phyloP scores from a whole-genome alignment of 2,888 invertebrate genomes.

The Drosophila nr. perissopoda region DNA sequence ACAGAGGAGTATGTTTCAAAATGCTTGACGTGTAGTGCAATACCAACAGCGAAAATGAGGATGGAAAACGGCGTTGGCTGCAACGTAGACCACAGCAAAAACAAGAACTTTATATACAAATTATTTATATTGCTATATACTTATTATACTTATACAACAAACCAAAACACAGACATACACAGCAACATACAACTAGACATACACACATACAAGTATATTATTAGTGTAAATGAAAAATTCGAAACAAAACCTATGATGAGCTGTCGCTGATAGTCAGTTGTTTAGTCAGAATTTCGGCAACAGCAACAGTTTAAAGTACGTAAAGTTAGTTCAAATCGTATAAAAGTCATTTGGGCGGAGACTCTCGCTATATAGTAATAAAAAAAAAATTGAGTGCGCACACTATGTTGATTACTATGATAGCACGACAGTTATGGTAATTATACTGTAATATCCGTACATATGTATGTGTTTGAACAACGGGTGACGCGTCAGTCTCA shows the following conservation, averaged over 20 bases:
- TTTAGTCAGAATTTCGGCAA: conserved; percentile 65
- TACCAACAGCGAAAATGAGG: conserved; percentile 35
- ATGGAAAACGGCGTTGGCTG: conserved; percentile 62
- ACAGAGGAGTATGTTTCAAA: conserved; percentile 10
- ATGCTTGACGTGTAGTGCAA: conserved; percentile 27
- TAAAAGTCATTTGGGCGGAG: conserved; percentile 39
- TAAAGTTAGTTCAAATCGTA: conserved; percentile 67
- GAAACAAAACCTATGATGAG: conserved; percentile 44
- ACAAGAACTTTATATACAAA: conserved; percentile 77
- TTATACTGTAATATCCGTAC: conserved; percentile 37
- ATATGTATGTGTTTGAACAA: conserved; percentile 24
- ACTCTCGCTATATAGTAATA: conserved; percentile 26
- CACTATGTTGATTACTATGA: conserved; percentile 38
- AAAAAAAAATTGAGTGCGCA: conserved; percentile 30
- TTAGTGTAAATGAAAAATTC: conserved; percentile 73
- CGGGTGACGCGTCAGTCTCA: conserved; percentile 32
- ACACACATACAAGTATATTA: conserved; percentile 69
- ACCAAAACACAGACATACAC: conserved; percentile 67
- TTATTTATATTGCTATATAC: conserved; percentile 77
- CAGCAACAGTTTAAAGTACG: conserved; percentile 53
- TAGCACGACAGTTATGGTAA: conserved; percentile 44
- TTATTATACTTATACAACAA: conserved; percentile 77
- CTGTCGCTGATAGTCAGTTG: conserved; percentile 67
- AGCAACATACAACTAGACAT: conserved; percentile 61
- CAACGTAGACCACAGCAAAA: conserved; percentile 75